These are phyloP conservation scores for Cisticola juncidis DNA, from an alignment of 2,113 vertebrate genomes.

Conservation along the genomic window DNA sequence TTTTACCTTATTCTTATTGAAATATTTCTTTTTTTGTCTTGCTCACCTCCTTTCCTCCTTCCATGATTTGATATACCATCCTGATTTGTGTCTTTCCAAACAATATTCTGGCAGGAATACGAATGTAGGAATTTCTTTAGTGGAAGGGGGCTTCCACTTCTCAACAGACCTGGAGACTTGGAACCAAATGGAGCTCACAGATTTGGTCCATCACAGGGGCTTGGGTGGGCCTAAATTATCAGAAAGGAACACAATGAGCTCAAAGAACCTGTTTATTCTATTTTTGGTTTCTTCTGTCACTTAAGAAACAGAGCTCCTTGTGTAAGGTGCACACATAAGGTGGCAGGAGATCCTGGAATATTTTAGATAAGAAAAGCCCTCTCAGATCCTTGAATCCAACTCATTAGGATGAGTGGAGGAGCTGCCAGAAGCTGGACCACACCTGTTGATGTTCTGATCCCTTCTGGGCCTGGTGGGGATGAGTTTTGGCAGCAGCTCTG, in stretches of 20 bases:
- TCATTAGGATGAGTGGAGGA: no score
- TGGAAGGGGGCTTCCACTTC: not conserved
- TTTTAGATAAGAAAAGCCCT: not conserved
- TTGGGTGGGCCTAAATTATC: not conserved
- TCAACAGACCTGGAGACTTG: not conserved
- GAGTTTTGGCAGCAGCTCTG: not conserved
- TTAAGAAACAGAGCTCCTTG: not conserved
- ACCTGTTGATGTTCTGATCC: not conserved
- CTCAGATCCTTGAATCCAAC: accelerated
- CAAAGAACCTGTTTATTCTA: accelerated
- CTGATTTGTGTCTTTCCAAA: not conserved
- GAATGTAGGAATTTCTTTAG: not conserved
- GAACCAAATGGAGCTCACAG: not conserved
- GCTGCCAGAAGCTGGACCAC: not conserved
- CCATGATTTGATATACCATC: no score
- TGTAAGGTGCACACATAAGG: no score
- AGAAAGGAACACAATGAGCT: accelerated
- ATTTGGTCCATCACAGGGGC: not conserved
- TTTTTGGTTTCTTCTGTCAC: not conserved
- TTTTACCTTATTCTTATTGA: not conserved
- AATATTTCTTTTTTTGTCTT: not conserved
- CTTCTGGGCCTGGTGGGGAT: not conserved
- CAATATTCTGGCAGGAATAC: accelerated
- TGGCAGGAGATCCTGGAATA: not conserved
- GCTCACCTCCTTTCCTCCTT: not conserved